Conservation (phyloP, 1,140 invertebrate genomes). For the Drosophila hydei region DNA sequence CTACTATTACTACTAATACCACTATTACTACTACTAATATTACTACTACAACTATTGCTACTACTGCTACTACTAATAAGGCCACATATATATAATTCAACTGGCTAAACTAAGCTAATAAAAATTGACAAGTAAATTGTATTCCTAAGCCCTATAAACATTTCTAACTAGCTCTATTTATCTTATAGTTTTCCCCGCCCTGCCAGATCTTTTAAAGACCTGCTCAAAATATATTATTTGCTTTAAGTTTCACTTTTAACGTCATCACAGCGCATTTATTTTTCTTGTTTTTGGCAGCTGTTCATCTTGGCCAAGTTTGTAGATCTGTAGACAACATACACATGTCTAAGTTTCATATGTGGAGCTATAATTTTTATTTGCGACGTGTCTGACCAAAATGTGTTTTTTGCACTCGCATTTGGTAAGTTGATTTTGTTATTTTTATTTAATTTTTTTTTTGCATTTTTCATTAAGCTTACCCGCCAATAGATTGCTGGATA, state of each 20-base stretch:
- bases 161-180: no score
- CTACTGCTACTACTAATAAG: no score
- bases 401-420: conserved; percentile 38
- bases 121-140: no score
- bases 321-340: conserved; percentile 5
- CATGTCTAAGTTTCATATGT: conserved; percentile 3
- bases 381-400: conserved; percentile 32
- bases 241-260: not conserved
- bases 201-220: not conserved
- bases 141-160: no score
- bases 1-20: no score
- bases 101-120: no score
- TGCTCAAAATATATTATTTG: not conserved
- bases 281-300: conserved; percentile 11
- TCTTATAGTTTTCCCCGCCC: no score
- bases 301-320: not conserved
- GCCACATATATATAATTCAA: no score
- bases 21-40: no score
- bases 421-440: conserved; percentile 13
- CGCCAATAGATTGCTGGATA: conserved; percentile 76
- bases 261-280: not conserved
- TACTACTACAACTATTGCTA: no score
- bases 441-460: conserved; percentile 11
- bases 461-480: conserved; percentile 57
- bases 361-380: conserved; percentile 18